Evolutionary conservation across 2,797 vertebrate genomes (phyloP).

Genomic region (Syndactyla subalaris): DNA sequence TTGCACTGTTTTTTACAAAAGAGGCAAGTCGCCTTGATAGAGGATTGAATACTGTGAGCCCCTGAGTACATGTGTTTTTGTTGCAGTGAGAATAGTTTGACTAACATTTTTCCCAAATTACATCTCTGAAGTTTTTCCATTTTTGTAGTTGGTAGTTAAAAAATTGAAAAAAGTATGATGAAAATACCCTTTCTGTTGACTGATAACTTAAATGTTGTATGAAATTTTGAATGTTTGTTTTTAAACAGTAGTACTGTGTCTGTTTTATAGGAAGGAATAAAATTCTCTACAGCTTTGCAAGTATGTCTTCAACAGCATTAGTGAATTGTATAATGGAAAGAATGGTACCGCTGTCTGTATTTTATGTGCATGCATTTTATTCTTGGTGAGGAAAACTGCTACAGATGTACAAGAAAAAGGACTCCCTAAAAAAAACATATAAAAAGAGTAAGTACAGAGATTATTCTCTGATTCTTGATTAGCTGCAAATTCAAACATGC

Average conservation of each 20-base stretch:
- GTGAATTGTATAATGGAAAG: not conserved
- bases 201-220: not conserved
- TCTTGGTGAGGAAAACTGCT: not conserved
- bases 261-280: not conserved
- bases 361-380: not conserved
- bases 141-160: not conserved
- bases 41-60: not conserved
- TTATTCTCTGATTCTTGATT: not conserved
- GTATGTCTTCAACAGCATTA: not conserved
- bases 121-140: not conserved
- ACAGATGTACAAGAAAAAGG: not conserved
- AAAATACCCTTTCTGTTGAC: not conserved
- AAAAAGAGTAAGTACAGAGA: not conserved
- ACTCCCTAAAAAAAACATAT: rapidly evolving
- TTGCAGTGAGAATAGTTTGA: not conserved
- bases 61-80: not conserved
- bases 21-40: not conserved
- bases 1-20: not conserved
- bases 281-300: not conserved
- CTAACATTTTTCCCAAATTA: not conserved
- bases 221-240: not conserved
- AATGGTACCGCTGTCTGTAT: not conserved
- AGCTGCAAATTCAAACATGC: not conserved
- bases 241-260: not conserved
- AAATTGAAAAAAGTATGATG: not conserved